These are phyloP conservation scores for Scolanthus callimorphus DNA, from an alignment of 92 coral and sea anemone species.

Conservation along the genomic window DNA sequence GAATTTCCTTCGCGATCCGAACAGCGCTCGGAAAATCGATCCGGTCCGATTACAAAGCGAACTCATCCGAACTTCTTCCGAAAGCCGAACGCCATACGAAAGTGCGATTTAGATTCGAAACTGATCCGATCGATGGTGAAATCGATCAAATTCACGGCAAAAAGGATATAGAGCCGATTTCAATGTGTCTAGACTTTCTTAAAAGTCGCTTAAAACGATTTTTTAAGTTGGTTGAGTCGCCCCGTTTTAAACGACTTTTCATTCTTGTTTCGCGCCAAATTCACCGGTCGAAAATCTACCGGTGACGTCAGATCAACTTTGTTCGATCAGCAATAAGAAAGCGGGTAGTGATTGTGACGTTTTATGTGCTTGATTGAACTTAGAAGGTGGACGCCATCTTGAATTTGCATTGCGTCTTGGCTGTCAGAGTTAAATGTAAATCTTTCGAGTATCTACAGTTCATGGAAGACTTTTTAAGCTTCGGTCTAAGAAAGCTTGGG, in stretches of 20 bases:
- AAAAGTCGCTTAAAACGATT: conserved; percentile 18
- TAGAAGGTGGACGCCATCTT: conserved; percentile 5
- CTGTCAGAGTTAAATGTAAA: too few species aligned
- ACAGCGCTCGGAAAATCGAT: too few species aligned
- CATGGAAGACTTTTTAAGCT: conserved; percentile 10
- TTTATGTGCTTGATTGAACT: neutral
- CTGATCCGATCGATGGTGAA: too few species aligned
- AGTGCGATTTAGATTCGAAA: too few species aligned
- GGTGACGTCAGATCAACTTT: conserved; percentile 4
- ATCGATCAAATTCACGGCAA: too few species aligned
- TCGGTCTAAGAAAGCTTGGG: conserved; percentile 24
- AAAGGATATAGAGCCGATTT: too few species aligned
- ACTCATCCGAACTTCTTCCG: too few species aligned
- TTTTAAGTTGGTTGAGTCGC: neutral
- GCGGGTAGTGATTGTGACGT: neutral
- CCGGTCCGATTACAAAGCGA: too few species aligned
- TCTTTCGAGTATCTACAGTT: neutral
- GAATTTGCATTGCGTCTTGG: neutral
- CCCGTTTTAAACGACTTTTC: conserved; percentile 1
- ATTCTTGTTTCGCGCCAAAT: conserved; percentile 19
- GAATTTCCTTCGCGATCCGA: too few species aligned
- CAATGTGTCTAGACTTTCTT: conserved; percentile 18
- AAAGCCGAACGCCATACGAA: too few species aligned
- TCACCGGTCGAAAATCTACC: conserved; percentile 14
- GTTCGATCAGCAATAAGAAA: conserved; percentile 1